Base-by-base conservation (phyloP, 2,113 vertebrate species). In the Bungarus multicinctus region DNA sequence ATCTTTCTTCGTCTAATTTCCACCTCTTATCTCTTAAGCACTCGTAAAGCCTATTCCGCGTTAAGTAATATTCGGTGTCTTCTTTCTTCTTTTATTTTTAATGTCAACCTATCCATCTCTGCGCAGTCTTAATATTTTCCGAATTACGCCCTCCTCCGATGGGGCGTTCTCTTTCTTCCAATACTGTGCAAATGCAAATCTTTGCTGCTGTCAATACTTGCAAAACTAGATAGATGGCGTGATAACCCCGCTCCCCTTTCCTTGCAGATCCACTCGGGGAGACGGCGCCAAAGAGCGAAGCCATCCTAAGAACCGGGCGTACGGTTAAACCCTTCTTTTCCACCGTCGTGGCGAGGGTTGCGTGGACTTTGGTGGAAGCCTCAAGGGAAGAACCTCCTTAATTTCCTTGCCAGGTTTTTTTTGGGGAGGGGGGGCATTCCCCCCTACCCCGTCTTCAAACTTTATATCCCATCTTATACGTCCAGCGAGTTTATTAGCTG, bases 361-460 rank as follows among this genome's bases (percentile, higher is more conserved):
- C 3, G 0, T 20, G 86, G 20, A 22, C 34, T 2, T 27, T 20
- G 16, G 30, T 27, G 18, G n/a, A 43, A 11, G 0, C 0, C 1
- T 1, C 0, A 2, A 52, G 45, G 91, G 45, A 53, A 47, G 30
- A 5, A 9, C 3, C 34, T 81, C 9, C 34, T 81, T 81, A 7
- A n/a, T 18, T 54, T 14, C 34, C 60, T 23, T 55, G 1, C 25
- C 27, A 23, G 2, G 16, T 45, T 92, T 18, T 27, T 43, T 60
- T 7, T 4, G 0, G 57, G 0, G 18, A 18, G 34, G 20, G 6
- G 30, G 57, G 9, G 25, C 4, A 2, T 4, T 30, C 10, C 10
- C 27, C 64, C n/a, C 5, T 14, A 2, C 12, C 69, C 69, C 14
- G 2, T 1, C 5, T 81, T 81, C 5, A 3, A 39, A 20, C 34